Conservation (phyloP, 2,797 vertebrate species). For the Potorous gilbertii region DNA sequence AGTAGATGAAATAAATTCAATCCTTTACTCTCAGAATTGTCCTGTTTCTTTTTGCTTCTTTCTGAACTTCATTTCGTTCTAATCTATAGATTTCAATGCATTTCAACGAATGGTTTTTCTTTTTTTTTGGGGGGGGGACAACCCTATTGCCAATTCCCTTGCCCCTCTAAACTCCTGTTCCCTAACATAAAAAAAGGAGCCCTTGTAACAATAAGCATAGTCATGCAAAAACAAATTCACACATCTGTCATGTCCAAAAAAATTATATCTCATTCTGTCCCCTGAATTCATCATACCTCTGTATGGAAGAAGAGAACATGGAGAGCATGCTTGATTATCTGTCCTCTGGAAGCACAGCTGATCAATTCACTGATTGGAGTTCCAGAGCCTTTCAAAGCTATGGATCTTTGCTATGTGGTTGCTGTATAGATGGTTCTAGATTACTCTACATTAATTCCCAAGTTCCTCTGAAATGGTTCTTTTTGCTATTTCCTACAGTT, state of each 20-base stretch:
- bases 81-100: not conserved
- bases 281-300: not conserved
- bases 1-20: not conserved
- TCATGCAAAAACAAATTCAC: not conserved
- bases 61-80: not conserved
- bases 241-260: not conserved
- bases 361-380: not conserved
- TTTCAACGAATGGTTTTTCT: not conserved
- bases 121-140: not conserved
- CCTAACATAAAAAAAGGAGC: not conserved
- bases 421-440: not conserved
- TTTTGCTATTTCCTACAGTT: not conserved
- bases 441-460: not conserved
- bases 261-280: not conserved
- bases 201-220: not conserved
- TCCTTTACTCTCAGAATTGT: not conserved
- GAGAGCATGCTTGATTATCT: not conserved
- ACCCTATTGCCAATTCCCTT: not conserved
- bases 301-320: not conserved
- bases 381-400: not conserved
- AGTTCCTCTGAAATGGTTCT: not conserved
- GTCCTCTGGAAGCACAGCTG: not conserved
- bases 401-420: not conserved
- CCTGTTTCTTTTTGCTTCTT: not conserved
- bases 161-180: not conserved